Evolutionary conservation across 2,797 vertebrate genomes (phyloP).

Genomic region (Babyrousa celebensis): DNA sequence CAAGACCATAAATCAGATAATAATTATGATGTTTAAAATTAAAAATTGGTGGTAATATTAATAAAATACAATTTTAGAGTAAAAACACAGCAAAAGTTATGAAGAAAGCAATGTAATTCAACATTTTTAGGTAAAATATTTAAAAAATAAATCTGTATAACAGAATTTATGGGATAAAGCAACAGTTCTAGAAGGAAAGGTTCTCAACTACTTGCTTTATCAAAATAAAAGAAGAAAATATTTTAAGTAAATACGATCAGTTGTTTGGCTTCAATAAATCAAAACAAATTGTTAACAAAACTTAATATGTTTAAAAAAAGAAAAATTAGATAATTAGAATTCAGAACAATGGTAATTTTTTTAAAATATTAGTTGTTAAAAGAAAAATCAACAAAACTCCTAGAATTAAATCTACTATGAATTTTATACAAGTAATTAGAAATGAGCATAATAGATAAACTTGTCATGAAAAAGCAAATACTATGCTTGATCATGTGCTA

Average conservation of each 20-base stretch:
- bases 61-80: not conserved
- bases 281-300: not conserved
- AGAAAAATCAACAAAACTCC: not conserved
- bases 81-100: not conserved
- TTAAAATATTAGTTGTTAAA: not conserved
- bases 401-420: not conserved
- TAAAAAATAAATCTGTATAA: not conserved
- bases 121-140: not conserved
- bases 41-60: not conserved
- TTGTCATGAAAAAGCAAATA: not conserved
- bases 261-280: not conserved
- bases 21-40: not conserved
- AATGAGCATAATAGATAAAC: not conserved
- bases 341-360: not conserved
- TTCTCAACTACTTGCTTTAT: not conserved
- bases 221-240: conserved; percentile 2
- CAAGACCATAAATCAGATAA: not conserved
- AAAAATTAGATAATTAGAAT: not conserved
- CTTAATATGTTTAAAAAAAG: not conserved
- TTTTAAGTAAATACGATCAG: not conserved
- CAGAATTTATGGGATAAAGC: not conserved
- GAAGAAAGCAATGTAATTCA: not conserved
- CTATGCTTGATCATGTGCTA: not conserved
- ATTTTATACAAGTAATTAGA: not conserved
- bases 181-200: not conserved